phyloP scores from a whole-genome alignment of 1,140 invertebrate genomes.

The Papilio dardanus region DNA sequence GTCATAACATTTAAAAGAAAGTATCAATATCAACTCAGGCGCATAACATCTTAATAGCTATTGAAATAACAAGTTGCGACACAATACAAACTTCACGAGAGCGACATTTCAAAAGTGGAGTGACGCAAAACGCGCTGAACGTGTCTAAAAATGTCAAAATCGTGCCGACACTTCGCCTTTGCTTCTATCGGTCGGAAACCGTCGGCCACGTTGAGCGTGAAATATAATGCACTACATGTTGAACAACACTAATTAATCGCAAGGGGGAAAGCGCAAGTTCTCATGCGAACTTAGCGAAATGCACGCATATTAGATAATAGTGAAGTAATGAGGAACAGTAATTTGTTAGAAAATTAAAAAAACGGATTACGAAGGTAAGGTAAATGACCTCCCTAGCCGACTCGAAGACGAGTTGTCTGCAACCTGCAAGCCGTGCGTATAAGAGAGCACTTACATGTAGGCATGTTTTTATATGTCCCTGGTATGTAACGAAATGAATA shows the following conservation, averaged over 20 bases:
- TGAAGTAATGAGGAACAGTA: conserved; percentile 52
- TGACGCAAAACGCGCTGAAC: conserved; percentile 61
- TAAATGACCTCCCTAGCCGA: not conserved
- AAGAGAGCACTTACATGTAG: not conserved
- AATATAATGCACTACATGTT: conserved; percentile 73
- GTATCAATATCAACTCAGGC: not conserved
- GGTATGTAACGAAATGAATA: not conserved
- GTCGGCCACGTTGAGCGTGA: conserved; percentile 57
- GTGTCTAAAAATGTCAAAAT: conserved; percentile 75
- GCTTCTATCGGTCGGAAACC: conserved; percentile 53
- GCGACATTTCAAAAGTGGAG: conserved; percentile 63
- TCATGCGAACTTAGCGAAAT: conserved; percentile 62
- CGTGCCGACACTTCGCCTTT: conserved; percentile 65
- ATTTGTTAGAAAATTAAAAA: conserved; percentile 16
- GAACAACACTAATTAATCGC: conserved; percentile 65
- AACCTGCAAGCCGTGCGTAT: not conserved
- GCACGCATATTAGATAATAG: conserved; percentile 65
- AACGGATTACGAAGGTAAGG: not conserved
- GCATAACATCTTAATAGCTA: conserved; percentile 15
- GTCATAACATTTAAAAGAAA: conserved; percentile 12
- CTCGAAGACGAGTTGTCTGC: not conserved
- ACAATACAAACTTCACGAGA: conserved; percentile 47
- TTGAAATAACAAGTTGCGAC: conserved; percentile 48
- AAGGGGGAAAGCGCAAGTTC: conserved; percentile 73
- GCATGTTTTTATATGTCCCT: not conserved